Base-by-base conservation (phyloP, 2,888 invertebrate genomes). In the Nysson spinosus region DNA sequence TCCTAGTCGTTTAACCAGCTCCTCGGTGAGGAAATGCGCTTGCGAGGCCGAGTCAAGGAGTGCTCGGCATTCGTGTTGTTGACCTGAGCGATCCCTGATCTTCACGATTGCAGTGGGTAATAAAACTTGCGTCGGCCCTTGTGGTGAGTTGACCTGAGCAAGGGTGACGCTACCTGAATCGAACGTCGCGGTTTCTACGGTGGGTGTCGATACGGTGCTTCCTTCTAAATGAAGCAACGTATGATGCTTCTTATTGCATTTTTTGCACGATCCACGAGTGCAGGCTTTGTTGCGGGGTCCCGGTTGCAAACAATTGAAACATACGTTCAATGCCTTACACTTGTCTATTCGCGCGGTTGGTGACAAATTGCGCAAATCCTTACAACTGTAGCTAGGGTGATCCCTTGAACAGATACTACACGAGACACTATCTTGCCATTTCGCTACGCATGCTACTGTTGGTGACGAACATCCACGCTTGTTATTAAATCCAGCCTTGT, bases 181-280 rank as follows among this genome's bases (percentile, higher is more conserved):
- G 11, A 12, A 2, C n/a, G n/a, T n/a, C n/a, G 9, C 7, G 1
- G 42, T 1, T 14, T 0, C 1, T 26, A 1, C 14, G 4, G 16
- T 1, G 26, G 1, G n/a, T 9, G 14, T 3, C 1, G 9, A 26
- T 5, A 2, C 12, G 3, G 16, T 11, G 42, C 1, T 12, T 26
- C 5, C 7, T 7, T 17, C 30, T 44, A 44, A n/a, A 30, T 44
- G 43, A 1, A 44, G 5, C 2, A 44, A 11, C n/a, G 43, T 17
- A 17, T 44, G 28, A 28, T 44, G 43, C 4, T 28, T 30, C 7
- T 44, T 44, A 7, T 9, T n/a, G 11, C 43, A 44, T 12, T 19
- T 28, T 17, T 19, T 14, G n/a, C 43, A 44, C 3, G 3, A 1
- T 1, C 16, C 2, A 1, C 30, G 43, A 3, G 43, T 30, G 11